These are phyloP conservation scores for Falco columbarius DNA, from an alignment of 2,797 vertebrate species.

Conservation along the genomic window DNA sequence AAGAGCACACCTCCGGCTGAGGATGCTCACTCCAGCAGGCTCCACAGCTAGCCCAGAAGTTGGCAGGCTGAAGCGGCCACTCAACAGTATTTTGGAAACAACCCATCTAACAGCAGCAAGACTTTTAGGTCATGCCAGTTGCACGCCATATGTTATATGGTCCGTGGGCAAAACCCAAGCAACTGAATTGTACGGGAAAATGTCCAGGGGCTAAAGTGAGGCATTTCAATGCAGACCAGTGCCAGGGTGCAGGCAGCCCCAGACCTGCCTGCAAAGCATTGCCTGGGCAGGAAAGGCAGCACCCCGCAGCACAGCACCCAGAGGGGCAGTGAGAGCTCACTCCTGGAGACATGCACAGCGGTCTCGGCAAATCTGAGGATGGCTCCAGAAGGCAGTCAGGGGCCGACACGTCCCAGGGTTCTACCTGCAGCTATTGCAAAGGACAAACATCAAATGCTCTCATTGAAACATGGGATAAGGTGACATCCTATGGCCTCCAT, in stretches of 20 bases:
- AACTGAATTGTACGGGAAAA: not conserved
- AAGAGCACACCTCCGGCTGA: not conserved
- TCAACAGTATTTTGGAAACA: not conserved
- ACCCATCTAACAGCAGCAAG: not conserved
- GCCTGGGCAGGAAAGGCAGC: not conserved
- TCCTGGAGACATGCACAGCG: not conserved
- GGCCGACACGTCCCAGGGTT: not conserved
- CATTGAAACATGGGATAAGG: not conserved
- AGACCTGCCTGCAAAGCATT: not conserved
- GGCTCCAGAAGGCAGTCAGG: not conserved
- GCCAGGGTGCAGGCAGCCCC: not conserved
- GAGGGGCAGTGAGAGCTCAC: not conserved
- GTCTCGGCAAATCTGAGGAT: not conserved
- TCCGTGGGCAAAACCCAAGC: not conserved
- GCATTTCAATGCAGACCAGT: rapidly evolving
- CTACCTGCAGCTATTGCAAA: not conserved
- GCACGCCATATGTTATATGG: not conserved
- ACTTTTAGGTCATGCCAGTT: not conserved
- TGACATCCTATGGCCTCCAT: not conserved
- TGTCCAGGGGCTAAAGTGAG: not conserved
- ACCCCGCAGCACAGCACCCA: not conserved
- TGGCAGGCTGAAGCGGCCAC: not conserved
- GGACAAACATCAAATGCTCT: not conserved
- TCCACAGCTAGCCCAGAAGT: not conserved
- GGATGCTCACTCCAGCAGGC: not conserved